Evolutionary conservation across 2,888 invertebrate genomes (phyloP), one percentile per base, ranked within the genome.

Genomic region (Drosophila falleni): DNA sequence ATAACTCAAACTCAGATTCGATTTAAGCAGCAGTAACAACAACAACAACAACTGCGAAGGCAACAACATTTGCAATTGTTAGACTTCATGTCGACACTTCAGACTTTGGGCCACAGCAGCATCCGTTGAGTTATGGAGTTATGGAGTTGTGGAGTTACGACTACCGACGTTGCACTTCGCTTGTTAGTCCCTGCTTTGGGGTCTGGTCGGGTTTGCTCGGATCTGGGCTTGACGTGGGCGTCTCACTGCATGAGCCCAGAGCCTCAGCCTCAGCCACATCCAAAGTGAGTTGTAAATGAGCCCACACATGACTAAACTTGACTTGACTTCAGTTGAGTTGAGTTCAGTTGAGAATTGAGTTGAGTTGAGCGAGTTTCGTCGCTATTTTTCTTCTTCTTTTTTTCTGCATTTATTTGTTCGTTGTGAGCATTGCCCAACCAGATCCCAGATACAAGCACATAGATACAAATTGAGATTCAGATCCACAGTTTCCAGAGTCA

Each of bases 21-120:
- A 54, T 23, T 26, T 33, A 19, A 44, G 16, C 49, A 54, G 5
- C 26, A 44, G 16, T 44, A 54, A 4, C 26, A 76, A 63, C 76
- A 50, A 8, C 26, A 49, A 39, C 26, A 26, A 49, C 59, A 44
- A 16, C 35, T 19, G 15, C 23, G 41, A 6, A 37, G 31, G 19
- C 49, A 54, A 9, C 33, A 76, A 65, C 76, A 73, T 71, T 84
- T 74, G 79, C 84, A 89, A 89, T 87, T 87, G 89, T 80, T 78
- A 89, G 89, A 86, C 85, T 74, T 71, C 78, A 78, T 86, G 85
- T 89, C 85, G 87, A 85, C 85, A 89, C 82, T 87, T 86, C 79
- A 85, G 72, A 69, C 73, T 58, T 41, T 42, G 50, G 41, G 51
- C 56, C 56, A 47, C 55, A 49, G 29, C 55, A 39, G 31, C 51